phyloP scores from a whole-genome alignment of 2,888 invertebrate genomes.

The Drosophila subsilvestris region DNA sequence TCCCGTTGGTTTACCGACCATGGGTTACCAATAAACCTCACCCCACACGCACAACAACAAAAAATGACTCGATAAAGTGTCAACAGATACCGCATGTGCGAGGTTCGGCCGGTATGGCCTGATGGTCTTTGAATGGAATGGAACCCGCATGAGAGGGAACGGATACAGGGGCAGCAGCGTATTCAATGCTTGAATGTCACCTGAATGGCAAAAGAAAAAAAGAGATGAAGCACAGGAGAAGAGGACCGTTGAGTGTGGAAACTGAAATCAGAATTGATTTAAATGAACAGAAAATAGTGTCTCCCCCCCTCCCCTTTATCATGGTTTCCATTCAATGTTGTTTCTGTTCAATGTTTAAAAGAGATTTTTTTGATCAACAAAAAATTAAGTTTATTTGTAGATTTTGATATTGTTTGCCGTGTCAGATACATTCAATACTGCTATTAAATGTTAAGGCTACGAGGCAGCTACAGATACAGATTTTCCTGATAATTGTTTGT shows the following conservation, averaged over 20 bases:
- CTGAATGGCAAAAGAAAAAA: slow-evolving; percentile 1
- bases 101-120: background rate
- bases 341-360: slow-evolving; percentile 6
- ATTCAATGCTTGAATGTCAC: background rate
- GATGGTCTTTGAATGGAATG: slow-evolving; percentile 19
- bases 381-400: too few species aligned
- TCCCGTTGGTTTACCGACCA: slow-evolving; percentile 17
- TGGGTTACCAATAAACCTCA: slow-evolving; percentile 45
- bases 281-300: slow-evolving; percentile 5
- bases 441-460: too few species aligned
- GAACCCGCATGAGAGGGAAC: slow-evolving; percentile 1
- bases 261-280: slow-evolving; percentile 26
- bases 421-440: too few species aligned
- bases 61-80: slow-evolving; percentile 36
- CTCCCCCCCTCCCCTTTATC: background rate
- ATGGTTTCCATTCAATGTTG: background rate
- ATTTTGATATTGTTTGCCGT: too few species aligned
- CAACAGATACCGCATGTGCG: slow-evolving; percentile 26
- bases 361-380: too few species aligned
- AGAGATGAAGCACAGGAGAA: slow-evolving; percentile 4
- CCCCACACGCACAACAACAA: slow-evolving; percentile 1
- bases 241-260: slow-evolving; percentile 2
- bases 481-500: too few species aligned
- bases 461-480: too few species aligned
- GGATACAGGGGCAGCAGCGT: background rate